phyloP scores from a whole-genome alignment of 2,113 vertebrate genomes.

The Rhinolophus sinicus region DNA sequence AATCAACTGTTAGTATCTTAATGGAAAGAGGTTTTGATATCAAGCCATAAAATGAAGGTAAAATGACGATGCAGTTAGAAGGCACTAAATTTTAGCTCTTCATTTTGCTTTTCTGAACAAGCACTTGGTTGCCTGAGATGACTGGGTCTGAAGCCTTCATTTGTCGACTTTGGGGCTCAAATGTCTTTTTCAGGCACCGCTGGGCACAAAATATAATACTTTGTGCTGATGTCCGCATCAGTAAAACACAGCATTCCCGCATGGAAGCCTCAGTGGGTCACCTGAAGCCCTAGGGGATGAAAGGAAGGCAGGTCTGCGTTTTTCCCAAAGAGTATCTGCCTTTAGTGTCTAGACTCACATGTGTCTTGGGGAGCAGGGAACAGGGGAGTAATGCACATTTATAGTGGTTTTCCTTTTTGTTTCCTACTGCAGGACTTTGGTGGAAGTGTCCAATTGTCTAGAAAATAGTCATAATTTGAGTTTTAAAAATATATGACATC shows the following conservation, averaged over 20 bases:
- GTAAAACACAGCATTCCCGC: background rate
- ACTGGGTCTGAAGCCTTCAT: background rate
- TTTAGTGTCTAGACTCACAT: background rate
- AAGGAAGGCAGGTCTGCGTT: background rate
- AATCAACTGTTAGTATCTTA: background rate
- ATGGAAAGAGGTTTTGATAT: background rate
- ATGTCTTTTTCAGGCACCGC: background rate
- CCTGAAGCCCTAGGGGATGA: background rate
- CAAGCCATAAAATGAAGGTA: background rate
- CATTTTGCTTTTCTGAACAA: background rate
- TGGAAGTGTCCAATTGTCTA: background rate
- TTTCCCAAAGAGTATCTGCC: background rate
- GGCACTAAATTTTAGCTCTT: background rate
- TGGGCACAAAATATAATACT: background rate
- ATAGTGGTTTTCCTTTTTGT: background rate
- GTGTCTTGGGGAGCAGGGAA: background rate
- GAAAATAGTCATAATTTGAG: background rate
- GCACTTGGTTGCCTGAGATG: background rate
- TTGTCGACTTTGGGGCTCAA: background rate
- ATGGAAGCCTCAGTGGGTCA: fast-evolving
- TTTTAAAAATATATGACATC: background rate
- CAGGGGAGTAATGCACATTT: background rate
- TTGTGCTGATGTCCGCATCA: background rate
- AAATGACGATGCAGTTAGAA: background rate
- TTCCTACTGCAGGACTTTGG: background rate